These are phyloP conservation scores for Endomychus coccineus DNA, from an alignment of 2,888 invertebrate species.

Conservation along the genomic window DNA sequence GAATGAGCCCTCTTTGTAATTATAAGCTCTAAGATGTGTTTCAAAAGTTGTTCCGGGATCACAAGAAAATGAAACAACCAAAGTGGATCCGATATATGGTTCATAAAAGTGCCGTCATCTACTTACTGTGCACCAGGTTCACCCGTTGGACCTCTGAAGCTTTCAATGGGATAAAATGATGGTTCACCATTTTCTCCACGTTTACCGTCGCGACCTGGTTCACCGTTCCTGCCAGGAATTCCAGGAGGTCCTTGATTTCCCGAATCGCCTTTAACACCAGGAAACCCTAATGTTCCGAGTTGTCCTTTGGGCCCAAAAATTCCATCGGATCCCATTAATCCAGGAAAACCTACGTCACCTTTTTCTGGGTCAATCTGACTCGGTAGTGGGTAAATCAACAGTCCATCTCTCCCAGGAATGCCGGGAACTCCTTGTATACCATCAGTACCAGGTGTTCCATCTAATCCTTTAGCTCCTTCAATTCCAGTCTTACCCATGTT, in stretches of 20 bases:
- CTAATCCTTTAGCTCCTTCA: conserved; percentile 40
- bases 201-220: conserved; percentile 34
- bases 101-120: neutral
- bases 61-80: too few relatives aligned
- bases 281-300: conserved; percentile 37
- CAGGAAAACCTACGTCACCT: conserved; percentile 51
- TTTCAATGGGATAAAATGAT: conserved; percentile 45
- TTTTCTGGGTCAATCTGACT: conserved; percentile 30
- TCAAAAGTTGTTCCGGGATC: too few relatives aligned
- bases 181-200: conserved; percentile 53
- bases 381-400: conserved; percentile 25
- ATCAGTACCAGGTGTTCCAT: conserved; percentile 35
- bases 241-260: conserved; percentile 38
- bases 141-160: conserved; percentile 47
- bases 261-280: conserved; percentile 48
- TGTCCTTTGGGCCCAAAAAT: conserved; percentile 49
- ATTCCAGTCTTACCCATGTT: conserved; percentile 46
- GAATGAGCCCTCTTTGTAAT: too few relatives aligned
- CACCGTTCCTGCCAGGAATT: conserved; percentile 37
- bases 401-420: conserved; percentile 25
- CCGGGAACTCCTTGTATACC: conserved; percentile 46
- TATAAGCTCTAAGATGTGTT: too few relatives aligned
- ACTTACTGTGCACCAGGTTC: conserved; percentile 39
- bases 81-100: too few relatives aligned
- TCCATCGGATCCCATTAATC: conserved; percentile 55